A percentile compares a stretch with the other conserved stretches of the same genome.
Evolutionary conservation across 2,888 invertebrate species (phyloP).

Genomic region (Eristalinus sepulchralis): DNA sequence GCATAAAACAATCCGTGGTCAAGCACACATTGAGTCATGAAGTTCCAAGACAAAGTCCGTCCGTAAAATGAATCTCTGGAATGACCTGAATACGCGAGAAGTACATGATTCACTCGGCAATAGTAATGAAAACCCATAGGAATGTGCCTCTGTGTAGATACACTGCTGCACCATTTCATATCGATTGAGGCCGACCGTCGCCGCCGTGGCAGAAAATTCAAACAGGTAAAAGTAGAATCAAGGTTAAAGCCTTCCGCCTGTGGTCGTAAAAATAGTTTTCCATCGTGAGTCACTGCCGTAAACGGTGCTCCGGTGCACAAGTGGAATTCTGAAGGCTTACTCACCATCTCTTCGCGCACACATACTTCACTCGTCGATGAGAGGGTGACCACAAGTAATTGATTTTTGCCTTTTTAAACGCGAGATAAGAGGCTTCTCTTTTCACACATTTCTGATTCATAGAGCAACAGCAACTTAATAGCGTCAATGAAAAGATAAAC

Average conservation of each 20-base stretch:
- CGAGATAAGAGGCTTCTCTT: not conserved
- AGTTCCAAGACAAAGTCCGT: not conserved
- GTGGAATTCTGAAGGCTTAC: constrained; percentile 33
- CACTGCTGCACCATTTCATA: not conserved
- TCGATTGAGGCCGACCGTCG: not conserved
- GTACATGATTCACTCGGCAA: constrained; percentile 9
- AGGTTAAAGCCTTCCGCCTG: constrained; percentile 26
- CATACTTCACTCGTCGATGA: not conserved
- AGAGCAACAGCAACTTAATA: constrained; percentile 36
- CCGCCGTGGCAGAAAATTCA: constrained; percentile 1
- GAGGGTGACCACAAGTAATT: not conserved
- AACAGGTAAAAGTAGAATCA: constrained; percentile 53
- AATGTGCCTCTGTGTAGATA: not conserved
- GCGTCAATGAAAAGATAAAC: constrained; percentile 16
- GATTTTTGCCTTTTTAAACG: not conserved
- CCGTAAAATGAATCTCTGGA: not conserved
- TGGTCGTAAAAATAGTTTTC: constrained; percentile 31
- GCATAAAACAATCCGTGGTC: too few relatives aligned
- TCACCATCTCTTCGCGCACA: constrained; percentile 4
- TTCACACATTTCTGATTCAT: not conserved
- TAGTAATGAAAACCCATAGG: not conserved
- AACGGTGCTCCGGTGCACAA: constrained; percentile 25
- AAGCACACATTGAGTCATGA: not conserved
- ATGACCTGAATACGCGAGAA: not conserved
- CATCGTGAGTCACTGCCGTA: constrained; percentile 28